Conservation (phyloP, 2,113 vertebrate genomes). For the Gymnorhina tibicen region DNA sequence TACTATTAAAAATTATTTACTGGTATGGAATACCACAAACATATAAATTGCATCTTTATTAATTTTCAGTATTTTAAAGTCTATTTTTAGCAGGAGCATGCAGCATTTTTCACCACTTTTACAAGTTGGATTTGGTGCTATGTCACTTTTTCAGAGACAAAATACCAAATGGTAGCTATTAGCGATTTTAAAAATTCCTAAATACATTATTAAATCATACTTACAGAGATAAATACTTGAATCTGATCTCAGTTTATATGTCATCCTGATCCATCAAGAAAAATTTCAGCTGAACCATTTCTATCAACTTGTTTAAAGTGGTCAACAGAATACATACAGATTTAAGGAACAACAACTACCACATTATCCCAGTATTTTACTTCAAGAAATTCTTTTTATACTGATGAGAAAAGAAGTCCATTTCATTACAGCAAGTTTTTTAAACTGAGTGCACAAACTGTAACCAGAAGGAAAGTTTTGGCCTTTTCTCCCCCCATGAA, state of each 20-base stretch:
- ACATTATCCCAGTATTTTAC: neutral
- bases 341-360: neutral
- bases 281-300: neutral
- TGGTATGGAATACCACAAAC: neutral
- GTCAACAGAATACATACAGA: neutral
- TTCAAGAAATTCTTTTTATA: neutral
- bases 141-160: neutral
- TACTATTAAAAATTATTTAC: neutral
- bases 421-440: neutral
- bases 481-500: slow-evolving; percentile 22
- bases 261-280: neutral
- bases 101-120: neutral
- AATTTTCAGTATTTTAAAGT: neutral
- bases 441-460: slow-evolving; percentile 19
- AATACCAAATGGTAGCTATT: neutral
- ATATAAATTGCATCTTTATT: neutral
- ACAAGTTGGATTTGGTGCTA: neutral
- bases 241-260: neutral
- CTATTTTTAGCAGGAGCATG: neutral
- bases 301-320: neutral
- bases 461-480: neutral
- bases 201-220: neutral
- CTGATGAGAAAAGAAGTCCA: neutral
- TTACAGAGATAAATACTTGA: slow-evolving; percentile 1
- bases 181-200: neutral